Evolutionary conservation across 2,797 vertebrate genomes (phyloP).

Genomic region (Neoniphon sammara): DNA sequence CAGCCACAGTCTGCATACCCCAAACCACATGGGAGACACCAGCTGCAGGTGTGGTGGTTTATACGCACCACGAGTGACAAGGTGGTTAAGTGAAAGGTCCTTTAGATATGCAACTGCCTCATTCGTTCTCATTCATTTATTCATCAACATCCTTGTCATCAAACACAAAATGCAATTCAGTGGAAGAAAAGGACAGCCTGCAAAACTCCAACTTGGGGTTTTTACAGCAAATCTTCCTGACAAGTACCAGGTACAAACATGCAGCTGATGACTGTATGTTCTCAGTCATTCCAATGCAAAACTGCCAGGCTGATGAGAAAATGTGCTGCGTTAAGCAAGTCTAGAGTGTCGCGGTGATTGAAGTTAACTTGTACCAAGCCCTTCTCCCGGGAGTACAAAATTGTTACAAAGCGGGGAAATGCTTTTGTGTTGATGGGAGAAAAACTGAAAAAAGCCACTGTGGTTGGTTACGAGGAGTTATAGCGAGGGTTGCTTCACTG

Average conservation of each 20-base stretch:
- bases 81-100: conserved; percentile 35
- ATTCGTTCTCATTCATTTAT: conserved; percentile 66
- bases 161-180: conserved; percentile 44
- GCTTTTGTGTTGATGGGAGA: conserved; percentile 74
- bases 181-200: conserved; percentile 36
- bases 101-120: conserved; percentile 44
- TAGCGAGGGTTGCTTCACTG: conserved; percentile 30
- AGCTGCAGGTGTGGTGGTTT: conserved; percentile 44
- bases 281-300: conserved; percentile 69
- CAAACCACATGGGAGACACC: conserved; percentile 37
- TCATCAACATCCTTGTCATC: conserved; percentile 43
- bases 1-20: conserved; percentile 18
- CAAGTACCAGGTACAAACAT: conserved; percentile 69
- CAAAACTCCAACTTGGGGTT: conserved; percentile 51
- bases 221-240: conserved; percentile 43
- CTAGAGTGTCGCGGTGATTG: conserved; percentile 67
- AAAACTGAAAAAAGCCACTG: conserved; percentile 67
- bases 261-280: conserved; percentile 65
- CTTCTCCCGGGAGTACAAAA: conserved; percentile 73
- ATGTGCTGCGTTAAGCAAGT: conserved; percentile 72
- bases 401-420: conserved; percentile 76
- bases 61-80: conserved; percentile 20
- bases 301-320: conserved; percentile 66
- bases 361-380: conserved; percentile 69
- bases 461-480: conserved; percentile 64